These are phyloP conservation scores for Anguilla megastoma DNA, from an alignment of 2,797 vertebrate genomes.

Conservation along the genomic window DNA sequence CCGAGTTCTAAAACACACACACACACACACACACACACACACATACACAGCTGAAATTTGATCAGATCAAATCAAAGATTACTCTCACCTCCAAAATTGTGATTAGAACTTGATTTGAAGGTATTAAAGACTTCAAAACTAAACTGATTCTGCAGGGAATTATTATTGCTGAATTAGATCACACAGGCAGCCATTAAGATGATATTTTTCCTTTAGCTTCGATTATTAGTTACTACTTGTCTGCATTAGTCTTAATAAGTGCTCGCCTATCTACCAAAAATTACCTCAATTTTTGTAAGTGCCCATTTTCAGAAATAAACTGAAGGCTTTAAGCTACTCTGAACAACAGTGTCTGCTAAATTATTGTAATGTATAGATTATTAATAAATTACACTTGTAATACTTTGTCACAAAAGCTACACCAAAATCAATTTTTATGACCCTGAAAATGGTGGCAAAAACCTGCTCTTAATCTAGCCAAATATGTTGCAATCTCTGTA, in stretches of 20 bases:
- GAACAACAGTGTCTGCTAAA: neutral
- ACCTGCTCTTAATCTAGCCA: neutral
- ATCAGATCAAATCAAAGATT: neutral
- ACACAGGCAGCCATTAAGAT: neutral
- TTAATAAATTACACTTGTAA: neutral
- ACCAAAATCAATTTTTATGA: neutral
- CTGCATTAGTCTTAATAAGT: neutral
- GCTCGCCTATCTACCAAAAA: neutral
- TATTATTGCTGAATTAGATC: neutral
- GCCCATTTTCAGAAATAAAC: neutral
- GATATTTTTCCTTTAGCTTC: neutral
- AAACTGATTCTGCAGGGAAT: too few relatives aligned
- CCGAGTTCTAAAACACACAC: neutral
- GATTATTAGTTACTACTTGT: neutral
- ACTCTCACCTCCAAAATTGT: neutral
- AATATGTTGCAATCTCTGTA: neutral
- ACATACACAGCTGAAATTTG: neutral
- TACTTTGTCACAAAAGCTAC: neutral
- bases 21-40: neutral
- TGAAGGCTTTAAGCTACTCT: neutral
- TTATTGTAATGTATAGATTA: neutral
- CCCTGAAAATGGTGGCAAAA: neutral
- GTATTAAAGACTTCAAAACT: neutral
- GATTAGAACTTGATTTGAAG: neutral
- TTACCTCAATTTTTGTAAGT: neutral